Percentiles rank a stretch among this genome's conserved stretches.
These are phyloP conservation scores for Oscheius onirici DNA, from an alignment of 2,888 invertebrate genomes.

Conservation along the genomic window DNA sequence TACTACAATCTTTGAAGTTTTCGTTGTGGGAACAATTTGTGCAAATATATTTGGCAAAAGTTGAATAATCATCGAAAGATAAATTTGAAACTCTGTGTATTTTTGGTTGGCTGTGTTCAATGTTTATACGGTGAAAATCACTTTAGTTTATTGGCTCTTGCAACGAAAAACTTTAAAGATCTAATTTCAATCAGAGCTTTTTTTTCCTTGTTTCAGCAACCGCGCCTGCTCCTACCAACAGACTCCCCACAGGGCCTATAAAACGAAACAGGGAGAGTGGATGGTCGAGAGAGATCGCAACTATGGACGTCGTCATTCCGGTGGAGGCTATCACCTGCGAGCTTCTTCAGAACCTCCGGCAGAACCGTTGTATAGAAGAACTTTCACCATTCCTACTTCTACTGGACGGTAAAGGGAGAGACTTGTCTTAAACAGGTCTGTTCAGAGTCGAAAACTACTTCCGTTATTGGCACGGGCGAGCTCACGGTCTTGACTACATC, in stretches of 20 bases:
- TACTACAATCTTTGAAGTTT: no score
- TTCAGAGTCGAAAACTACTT: constrained; percentile 63
- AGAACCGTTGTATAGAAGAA: constrained; percentile 46
- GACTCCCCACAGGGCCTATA: constrained; percentile 62
- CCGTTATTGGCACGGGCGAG: constrained; percentile 65
- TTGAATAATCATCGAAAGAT: no score
- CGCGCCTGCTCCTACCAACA: constrained; percentile 56
- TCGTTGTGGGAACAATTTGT: no score
- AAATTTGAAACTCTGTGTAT: no score
- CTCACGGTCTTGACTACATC: constrained; percentile 61
- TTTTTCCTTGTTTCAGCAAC: no score
- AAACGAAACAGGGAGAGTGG: constrained; percentile 65
- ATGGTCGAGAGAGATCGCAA: constrained; percentile 50
- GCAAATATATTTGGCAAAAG: no score
- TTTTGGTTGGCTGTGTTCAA: neutral
- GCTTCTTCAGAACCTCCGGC: constrained; percentile 43
- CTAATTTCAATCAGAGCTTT: neutral
- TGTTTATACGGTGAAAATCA: no score
- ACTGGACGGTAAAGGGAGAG: constrained; percentile 42
- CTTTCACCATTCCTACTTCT: constrained; percentile 46
- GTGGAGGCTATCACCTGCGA: constrained; percentile 33
- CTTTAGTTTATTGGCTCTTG: no score
- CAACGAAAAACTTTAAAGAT: no score
- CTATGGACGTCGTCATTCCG: constrained; percentile 1
- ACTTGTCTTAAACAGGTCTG: no score